A percentile compares a stretch with the other conserved stretches of the same genome.
These are phyloP conservation scores for Empis stercorea DNA, from an alignment of 2,888 invertebrate genomes.

Conservation along the genomic window DNA sequence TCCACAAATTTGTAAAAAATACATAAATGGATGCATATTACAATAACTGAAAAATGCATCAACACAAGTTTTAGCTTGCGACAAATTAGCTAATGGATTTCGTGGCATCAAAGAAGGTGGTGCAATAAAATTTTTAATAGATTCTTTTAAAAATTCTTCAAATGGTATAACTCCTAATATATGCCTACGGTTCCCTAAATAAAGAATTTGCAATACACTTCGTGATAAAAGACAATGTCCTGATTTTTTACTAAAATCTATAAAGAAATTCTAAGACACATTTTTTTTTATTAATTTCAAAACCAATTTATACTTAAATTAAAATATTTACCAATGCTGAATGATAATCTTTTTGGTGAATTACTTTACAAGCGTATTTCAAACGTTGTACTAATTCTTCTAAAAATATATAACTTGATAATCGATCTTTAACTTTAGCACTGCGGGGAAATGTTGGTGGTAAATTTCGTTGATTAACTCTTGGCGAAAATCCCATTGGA, in stretches of 20 bases:
- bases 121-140: constrained; percentile 74
- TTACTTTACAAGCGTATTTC: constrained; percentile 69
- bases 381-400: constrained; percentile 71
- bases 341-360: constrained; percentile 64
- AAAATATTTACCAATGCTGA: constrained; percentile 54
- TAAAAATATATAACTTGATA: constrained; percentile 55
- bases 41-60: constrained; percentile 82
- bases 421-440: constrained; percentile 71
- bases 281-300: no score
- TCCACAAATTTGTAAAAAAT: constrained; percentile 77
- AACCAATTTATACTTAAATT: neutral
- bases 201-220: constrained; percentile 74
- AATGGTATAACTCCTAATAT: constrained; percentile 40
- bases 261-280: constrained; percentile 80
- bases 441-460: constrained; percentile 98
- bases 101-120: constrained; percentile 77
- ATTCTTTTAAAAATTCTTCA: constrained; percentile 72
- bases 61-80: constrained; percentile 63
- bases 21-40: constrained; percentile 66
- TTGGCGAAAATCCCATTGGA: constrained; percentile 90
- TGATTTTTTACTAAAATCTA: constrained; percentile 76
- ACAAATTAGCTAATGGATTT: constrained; percentile 40
- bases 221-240: constrained; percentile 85
- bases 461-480: constrained; percentile 85
- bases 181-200: constrained; percentile 38